phyloP scores from a whole-genome alignment of 2,797 vertebrate species.

The Chrosomus eos region DNA sequence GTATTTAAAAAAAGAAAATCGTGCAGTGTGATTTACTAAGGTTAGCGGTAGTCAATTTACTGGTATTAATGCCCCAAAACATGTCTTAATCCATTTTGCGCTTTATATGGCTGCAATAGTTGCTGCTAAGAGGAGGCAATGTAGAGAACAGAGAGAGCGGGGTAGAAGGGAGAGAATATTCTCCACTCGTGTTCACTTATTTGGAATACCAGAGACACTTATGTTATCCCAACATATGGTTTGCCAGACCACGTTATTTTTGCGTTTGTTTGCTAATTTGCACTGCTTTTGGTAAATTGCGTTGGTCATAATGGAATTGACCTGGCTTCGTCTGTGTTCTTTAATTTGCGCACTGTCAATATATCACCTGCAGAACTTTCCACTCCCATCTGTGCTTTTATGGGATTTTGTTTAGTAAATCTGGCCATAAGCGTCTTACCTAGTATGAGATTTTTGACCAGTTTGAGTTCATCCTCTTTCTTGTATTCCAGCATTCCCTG shows the following conservation, averaged over 20 bases:
- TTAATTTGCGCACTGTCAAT: neutral
- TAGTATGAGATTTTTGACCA: constrained; percentile 96
- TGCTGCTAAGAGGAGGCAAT: neutral
- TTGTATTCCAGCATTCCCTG: constrained; percentile 99
- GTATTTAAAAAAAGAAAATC: too few relatives aligned
- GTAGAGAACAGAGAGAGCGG: neutral
- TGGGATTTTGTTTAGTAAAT: neutral
- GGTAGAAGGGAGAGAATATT: neutral
- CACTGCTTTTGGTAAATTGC: too few relatives aligned
- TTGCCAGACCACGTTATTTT: too few relatives aligned
- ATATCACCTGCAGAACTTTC: neutral
- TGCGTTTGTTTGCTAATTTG: too few relatives aligned
- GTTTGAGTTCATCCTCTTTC: constrained; percentile 95
- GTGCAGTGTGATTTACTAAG: too few relatives aligned
- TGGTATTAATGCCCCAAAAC: neutral
- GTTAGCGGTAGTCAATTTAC: neutral
- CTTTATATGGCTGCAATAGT: neutral
- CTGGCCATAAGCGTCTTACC: constrained; percentile 74
- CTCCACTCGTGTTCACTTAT: neutral
- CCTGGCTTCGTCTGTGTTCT: neutral
- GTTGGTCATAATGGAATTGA: neutral
- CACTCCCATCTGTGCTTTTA: neutral
- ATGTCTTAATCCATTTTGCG: neutral
- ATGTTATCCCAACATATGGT: too few relatives aligned
- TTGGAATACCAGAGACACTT: too few relatives aligned